Evolutionary conservation across 2,888 invertebrate genomes (phyloP).

Genomic region (Tolmerus cingulatus): DNA sequence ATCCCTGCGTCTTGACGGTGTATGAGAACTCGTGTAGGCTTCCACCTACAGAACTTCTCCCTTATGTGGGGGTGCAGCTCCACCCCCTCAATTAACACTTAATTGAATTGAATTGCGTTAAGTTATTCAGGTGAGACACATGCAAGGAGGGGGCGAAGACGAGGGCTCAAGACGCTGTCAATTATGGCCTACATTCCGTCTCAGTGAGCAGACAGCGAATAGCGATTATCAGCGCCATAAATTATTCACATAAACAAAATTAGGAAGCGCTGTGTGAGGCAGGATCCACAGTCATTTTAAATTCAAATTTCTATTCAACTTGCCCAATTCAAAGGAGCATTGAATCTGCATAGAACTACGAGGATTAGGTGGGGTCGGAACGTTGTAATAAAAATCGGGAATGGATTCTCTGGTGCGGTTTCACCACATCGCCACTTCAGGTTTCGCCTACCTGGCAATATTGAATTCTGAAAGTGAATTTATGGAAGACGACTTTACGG

Average conservation of each 20-base stretch:
- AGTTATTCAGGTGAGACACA: conserved; percentile 1
- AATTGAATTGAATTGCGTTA: conserved; percentile 11
- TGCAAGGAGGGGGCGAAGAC: not conserved
- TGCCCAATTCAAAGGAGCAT: not conserved
- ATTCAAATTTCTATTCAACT: not conserved
- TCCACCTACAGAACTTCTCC: not conserved
- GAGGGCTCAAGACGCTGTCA: not conserved
- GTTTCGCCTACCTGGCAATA: conserved; percentile 19
- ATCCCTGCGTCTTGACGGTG: not conserved
- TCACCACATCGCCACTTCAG: not conserved
- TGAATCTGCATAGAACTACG: not conserved
- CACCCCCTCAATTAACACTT: not conserved
- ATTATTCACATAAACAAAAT: conserved; percentile 32
- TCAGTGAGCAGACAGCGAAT: not conserved
- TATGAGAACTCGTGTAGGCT: not conserved
- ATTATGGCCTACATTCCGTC: not conserved
- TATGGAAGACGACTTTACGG: not conserved
- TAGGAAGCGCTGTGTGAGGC: not conserved
- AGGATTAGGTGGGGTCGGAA: not conserved
- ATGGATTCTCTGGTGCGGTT: not conserved
- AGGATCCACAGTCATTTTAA: not conserved
- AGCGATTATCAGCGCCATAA: conserved; percentile 2
- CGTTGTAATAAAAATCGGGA: not conserved
- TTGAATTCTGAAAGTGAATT: conserved; percentile 9
- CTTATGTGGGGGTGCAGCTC: not conserved